Evolutionary conservation across 2,888 invertebrate species (phyloP), one percentile per base, ranked within the genome.

Genomic region (Drosophila conformis): DNA sequence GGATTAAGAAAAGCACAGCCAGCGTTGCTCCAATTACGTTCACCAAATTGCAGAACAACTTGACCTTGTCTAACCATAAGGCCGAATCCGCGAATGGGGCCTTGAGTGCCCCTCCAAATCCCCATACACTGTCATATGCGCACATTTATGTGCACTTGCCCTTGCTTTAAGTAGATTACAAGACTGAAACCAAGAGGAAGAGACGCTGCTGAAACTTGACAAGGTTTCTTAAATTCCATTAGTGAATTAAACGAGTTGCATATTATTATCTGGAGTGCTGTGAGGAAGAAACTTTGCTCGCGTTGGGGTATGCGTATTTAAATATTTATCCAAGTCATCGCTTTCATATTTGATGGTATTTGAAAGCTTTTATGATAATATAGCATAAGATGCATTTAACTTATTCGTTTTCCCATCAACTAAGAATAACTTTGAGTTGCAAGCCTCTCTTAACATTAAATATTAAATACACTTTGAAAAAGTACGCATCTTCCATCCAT

Each of bases 21-120:
- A 29, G 51, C 59, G 35, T 62, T 59, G 48, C 73, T 63, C 57
- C 59, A 73, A 80, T 78, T 78, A 61, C 78, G 63, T 77, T 72
- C 60, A 59, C 77, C 73, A 58, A 76, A 80, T 71, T 67, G 61
- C 77, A 59, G 52, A 18, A 31, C 35, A 31, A 18, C 62, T 73
- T 77, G 78, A 81, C 78, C 78, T 81, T 72, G 78, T 48, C 61
- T 59, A 59, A 73, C 68, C 73, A 73, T 36, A 63, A 74, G 36
- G 21, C 48, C 25, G 38, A 25, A 13, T 51, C 8, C 29, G 25
- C 66, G n/a, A 49, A 54, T 59, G 35, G 51, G 48, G 2, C 25
- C 53, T 59, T 40, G 51, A 68, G 59, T 27, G 52, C 60, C 38
- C 59, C 53, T 56, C 27, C 65, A 56, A 62, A 51, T 51, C n/a